Base-by-base conservation (phyloP, 2,888 invertebrate genomes). In the Macaria liturata region DNA sequence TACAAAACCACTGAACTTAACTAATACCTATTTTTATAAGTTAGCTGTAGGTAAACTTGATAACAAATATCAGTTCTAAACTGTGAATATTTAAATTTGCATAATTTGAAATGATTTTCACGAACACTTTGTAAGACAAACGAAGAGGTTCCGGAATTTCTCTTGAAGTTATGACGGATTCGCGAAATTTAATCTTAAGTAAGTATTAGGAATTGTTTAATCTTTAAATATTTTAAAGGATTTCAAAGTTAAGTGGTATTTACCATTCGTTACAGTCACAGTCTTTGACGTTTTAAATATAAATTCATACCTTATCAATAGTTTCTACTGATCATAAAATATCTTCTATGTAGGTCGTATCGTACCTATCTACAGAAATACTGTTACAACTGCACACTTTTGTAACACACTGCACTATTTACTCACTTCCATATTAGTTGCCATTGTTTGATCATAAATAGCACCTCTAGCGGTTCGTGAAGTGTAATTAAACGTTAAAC, bases 201-300 rank as follows among this genome's bases (percentile, higher is more conserved):
- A 9, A 32, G 34, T 4, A 51, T 44, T 44, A 51, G 9, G 44
- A 44, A 44, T 44, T 37, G 9, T 44, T 51, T 32, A 42, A 49
- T 40, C 34, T 9, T 44, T 8, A 44, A 50, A 50, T 44, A 44
- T 44, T 50, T 49, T 9, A 49, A 49, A 31, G 42, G 49, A n/a
- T 50, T 34, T 20, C 20, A 20, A 20, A 20, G 20, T 20, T 1
- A 20, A 1, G 20, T 20, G 20, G 20, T 20, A 20, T 20, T 20
- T 20, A 20, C 20, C 20, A 20, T 20, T 20, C 20, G 20, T 20
- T 20, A 20, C 20, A 20, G 20, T 20, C 20, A 20, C 20, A 20
- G 20, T 20, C 20, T 20, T 20, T 20, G 2, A 20, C 20, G 20
- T 20, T 20, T 20, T 20, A 2, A 20, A 20, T 20, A 20, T 20